Base-by-base conservation (phyloP, 2,888 invertebrate species). In the Ceraclea dissimilis region DNA sequence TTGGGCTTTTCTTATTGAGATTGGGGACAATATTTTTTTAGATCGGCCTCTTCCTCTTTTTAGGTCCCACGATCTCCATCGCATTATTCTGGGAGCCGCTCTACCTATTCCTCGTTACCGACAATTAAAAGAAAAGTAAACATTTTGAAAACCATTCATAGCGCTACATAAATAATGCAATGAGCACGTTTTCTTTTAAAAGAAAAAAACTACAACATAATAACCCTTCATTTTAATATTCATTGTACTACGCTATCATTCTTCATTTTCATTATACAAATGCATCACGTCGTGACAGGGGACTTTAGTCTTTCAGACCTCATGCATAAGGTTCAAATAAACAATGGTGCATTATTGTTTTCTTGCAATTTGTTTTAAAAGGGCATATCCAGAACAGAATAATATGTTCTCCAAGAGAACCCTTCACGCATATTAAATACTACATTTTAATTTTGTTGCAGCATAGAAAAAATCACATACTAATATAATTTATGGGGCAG, bases 151-250 rank as follows among this genome's bases (percentile, higher is more conserved):
- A 18, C 10, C 21, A 22, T 49, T 49, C 21, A 49, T 17, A 26
- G 26, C 13, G 22, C 19, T 34, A 31, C 18, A 33, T 17, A 13
- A 19, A 44, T 26, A 31, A 52, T n/a, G 26, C 18, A 54, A 54
- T 49, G 48, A 54, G 20, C 13, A 13, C 54, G 21, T 43, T 49
- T 16, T 31, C 33, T 33, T 47, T 44, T 20, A 44, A 52, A 43
- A 34, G 33, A 39, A 54, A 26, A 54, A 39, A 46, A 18, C 16
- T 43, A 49, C 49, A 39, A 39, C 26, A 59, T 61, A 61, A 60
- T 58, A 60, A 56, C 61, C 61, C 54, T 62, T 53, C 55, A 57
- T 62, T 60, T 62, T 60, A 62, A 60, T 60, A 62, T 62, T 62
- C 62, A 62, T 60, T 58, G 54, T 62, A 44, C 47, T 49, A 54